Conservation (phyloP, 2,888 invertebrate genomes). For the Altica lythri region DNA sequence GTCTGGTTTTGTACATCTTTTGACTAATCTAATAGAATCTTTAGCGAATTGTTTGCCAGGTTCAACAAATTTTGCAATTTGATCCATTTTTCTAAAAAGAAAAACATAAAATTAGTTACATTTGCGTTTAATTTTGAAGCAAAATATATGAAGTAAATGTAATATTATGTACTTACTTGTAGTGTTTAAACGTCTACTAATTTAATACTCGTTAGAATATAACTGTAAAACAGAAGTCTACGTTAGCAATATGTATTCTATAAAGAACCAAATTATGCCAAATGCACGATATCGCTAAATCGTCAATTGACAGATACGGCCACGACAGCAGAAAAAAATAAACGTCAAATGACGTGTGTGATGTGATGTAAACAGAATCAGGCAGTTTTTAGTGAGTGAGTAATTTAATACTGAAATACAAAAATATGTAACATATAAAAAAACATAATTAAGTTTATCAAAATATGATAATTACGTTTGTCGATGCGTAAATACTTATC, state of each 20-base stretch:
- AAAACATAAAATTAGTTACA: conserved; percentile 2
- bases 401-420: too few species aligned
- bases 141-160: background rate
- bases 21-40: conserved; percentile 96
- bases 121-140: background rate
- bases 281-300: too few species aligned
- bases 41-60: conserved; percentile 97
- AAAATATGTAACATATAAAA: background rate
- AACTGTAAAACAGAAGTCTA: too few species aligned
- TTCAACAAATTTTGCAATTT: conserved; percentile 91
- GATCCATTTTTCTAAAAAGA: conserved; percentile 76
- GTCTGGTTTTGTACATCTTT: conserved; percentile 99
- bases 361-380: too few species aligned
- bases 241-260: too few species aligned
- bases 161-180: background rate
- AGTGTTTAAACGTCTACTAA: too few species aligned
- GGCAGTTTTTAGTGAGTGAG: too few species aligned
- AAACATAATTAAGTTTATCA: too few species aligned
- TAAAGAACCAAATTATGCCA: background rate
- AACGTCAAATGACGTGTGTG: conserved; percentile 23
- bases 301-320: too few species aligned
- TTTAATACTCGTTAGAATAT: background rate
- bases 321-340: conserved; percentile 16
- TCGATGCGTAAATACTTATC: too few species aligned
- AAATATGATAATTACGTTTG: too few species aligned